Conservation (phyloP, 2,888 invertebrate species). For the Tolmerus cingulatus region DNA sequence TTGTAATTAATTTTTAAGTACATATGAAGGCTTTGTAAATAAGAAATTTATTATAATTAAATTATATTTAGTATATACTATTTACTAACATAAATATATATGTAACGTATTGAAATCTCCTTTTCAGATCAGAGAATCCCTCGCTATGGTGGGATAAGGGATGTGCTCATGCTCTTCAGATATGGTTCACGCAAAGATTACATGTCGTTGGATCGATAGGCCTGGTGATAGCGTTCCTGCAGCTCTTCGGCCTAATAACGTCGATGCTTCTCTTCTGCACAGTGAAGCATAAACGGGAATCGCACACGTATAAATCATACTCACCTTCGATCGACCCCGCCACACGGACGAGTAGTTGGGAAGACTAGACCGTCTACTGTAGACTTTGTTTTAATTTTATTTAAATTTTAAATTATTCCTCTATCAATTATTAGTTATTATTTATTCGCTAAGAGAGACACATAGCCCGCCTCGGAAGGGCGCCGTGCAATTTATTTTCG, state of each 20-base stretch:
- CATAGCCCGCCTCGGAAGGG: not conserved
- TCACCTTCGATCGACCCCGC: constrained; percentile 64
- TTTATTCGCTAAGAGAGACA: not conserved
- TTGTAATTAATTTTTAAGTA: too few species aligned
- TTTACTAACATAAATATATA: too few species aligned
- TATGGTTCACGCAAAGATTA: constrained; percentile 79
- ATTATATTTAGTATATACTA: too few species aligned
- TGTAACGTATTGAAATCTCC: not conserved
- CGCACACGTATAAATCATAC: constrained; percentile 76
- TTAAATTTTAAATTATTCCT: not conserved
- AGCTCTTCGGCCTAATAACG: constrained; percentile 79
- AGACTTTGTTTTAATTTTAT: not conserved
- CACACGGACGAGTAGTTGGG: constrained; percentile 63
- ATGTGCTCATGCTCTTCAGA: constrained; percentile 77
- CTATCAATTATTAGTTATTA: not conserved
- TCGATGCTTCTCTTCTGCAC: constrained; percentile 81
- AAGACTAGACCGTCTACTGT: constrained; percentile 52
- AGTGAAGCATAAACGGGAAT: constrained; percentile 72
- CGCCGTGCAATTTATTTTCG: not conserved
- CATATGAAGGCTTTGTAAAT: too few species aligned
- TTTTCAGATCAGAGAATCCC: constrained; percentile 63
- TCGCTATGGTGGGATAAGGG: constrained; percentile 74
- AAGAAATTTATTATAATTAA: too few species aligned
- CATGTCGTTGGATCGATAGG: constrained; percentile 82
- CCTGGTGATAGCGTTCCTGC: constrained; percentile 77